Evolutionary conservation across 2,888 invertebrate genomes (phyloP).

Genomic region (Octonoba sinensis): DNA sequence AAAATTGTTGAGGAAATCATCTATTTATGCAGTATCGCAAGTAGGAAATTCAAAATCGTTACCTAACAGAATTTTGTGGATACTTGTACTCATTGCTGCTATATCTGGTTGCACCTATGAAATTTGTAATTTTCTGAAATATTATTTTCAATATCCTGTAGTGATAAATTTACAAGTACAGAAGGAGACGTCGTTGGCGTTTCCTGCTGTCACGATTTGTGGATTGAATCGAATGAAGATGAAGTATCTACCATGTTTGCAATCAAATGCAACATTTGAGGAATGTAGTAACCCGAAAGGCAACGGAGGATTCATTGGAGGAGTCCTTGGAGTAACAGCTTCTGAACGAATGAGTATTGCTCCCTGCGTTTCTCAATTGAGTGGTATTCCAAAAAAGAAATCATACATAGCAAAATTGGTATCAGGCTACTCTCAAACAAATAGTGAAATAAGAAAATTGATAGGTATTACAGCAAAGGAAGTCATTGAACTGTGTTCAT

Average conservation of each 20-base stretch:
- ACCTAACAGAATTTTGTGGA: slow-evolving; percentile 24
- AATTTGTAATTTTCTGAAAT: slow-evolving; percentile 16
- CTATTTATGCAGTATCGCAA: slow-evolving; percentile 15
- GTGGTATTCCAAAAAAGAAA: neutral
- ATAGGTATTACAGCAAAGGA: neutral
- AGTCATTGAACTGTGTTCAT: slow-evolving; percentile 21
- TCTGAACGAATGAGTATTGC: neutral
- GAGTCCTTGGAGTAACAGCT: neutral
- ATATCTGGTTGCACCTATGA: slow-evolving; percentile 20
- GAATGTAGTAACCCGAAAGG: neutral
- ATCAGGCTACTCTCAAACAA: neutral
- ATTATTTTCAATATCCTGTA: slow-evolving; percentile 49
- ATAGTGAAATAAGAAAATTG: neutral
- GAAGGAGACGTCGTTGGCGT: neutral
- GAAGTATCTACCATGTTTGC: neutral
- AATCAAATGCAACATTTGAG: neutral
- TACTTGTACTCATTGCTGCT: slow-evolving; percentile 5
- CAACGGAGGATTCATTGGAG: neutral
- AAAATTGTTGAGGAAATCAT: slow-evolving; percentile 28
- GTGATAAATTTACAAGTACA: slow-evolving; percentile 34
- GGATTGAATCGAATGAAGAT: slow-evolving; percentile 23
- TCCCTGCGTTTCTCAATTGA: neutral
- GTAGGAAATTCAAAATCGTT: slow-evolving; percentile 2
- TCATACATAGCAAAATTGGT: neutral
- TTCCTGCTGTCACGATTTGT: slow-evolving; percentile 49